Evolutionary conservation across 2,113 vertebrate species (phyloP).

Genomic region (Poecile atricapillus): DNA sequence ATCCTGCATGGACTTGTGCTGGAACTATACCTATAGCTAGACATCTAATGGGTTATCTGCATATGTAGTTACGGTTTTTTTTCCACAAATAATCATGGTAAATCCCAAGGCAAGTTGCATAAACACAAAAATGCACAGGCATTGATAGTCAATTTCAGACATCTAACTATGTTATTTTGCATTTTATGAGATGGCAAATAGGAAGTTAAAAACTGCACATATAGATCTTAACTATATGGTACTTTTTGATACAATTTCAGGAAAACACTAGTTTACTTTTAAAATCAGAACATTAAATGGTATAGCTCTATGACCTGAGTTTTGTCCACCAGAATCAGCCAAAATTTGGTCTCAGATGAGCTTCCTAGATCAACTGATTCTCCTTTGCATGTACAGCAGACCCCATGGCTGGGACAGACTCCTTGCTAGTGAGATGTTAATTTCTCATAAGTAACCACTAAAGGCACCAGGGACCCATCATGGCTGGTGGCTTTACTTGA

Average conservation of each 20-base stretch:
- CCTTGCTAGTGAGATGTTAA: accelerated
- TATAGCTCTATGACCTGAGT: too few species aligned
- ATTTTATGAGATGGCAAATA: background rate
- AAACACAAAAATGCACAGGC: background rate
- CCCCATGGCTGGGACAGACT: background rate
- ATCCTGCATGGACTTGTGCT: slow-evolving; percentile 41
- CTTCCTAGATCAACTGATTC: background rate
- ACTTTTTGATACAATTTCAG: background rate
- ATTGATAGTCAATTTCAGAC: background rate
- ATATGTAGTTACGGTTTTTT: background rate
- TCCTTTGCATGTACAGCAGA: background rate
- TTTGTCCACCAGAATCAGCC: background rate
- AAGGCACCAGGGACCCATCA: background rate
- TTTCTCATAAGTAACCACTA: background rate
- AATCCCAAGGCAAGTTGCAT: slow-evolving; percentile 23
- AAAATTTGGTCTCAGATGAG: background rate
- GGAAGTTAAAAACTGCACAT: background rate
- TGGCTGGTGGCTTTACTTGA: background rate
- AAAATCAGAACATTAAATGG: background rate
- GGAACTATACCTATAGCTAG: slow-evolving; percentile 38
- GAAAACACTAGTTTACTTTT: background rate
- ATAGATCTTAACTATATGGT: background rate
- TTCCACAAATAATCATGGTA: background rate
- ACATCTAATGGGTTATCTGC: slow-evolving; percentile 1
- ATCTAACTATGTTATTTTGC: background rate